These are phyloP conservation scores for Elegia similella DNA, from an alignment of 2,888 invertebrate species.

Conservation along the genomic window DNA sequence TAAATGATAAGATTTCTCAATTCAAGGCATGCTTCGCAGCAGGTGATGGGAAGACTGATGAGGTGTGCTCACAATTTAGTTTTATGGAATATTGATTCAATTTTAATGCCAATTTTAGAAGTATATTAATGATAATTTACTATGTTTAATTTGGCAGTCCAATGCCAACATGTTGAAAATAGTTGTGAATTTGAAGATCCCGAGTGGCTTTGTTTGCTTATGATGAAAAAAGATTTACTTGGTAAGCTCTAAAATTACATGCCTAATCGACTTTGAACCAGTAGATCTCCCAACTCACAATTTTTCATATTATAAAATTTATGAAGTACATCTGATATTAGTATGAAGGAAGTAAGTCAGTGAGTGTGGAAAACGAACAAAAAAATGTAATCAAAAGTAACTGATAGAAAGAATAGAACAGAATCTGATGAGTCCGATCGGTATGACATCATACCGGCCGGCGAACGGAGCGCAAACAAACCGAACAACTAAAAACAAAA, in stretches of 20 bases:
- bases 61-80: neutral
- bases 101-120: slow-evolving; percentile 29
- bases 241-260: no score
- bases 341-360: slow-evolving; percentile 43
- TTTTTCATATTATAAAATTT: no score
- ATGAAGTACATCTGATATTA: neutral
- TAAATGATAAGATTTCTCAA: slow-evolving; percentile 56
- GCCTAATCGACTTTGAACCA: no score
- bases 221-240: neutral
- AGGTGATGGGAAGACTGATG: slow-evolving; percentile 32
- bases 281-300: no score
- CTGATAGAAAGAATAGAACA: slow-evolving; percentile 12
- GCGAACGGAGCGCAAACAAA: slow-evolving; percentile 25
- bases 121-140: slow-evolving; percentile 25
- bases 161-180: slow-evolving; percentile 22
- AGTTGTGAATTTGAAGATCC: slow-evolving; percentile 36
- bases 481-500: slow-evolving; percentile 40
- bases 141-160: slow-evolving; percentile 29
- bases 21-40: slow-evolving; percentile 46
- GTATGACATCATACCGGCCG: neutral
- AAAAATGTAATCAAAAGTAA: slow-evolving; percentile 22
- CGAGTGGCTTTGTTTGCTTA: neutral
- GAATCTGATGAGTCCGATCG: slow-evolving; percentile 7
- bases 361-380: slow-evolving; percentile 46
- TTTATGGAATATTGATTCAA: slow-evolving; percentile 26